Evolutionary conservation across 2,797 vertebrate species (phyloP), one percentile per base, ranked within the genome.

Genomic region (Buphagus erythrorhynchus): DNA sequence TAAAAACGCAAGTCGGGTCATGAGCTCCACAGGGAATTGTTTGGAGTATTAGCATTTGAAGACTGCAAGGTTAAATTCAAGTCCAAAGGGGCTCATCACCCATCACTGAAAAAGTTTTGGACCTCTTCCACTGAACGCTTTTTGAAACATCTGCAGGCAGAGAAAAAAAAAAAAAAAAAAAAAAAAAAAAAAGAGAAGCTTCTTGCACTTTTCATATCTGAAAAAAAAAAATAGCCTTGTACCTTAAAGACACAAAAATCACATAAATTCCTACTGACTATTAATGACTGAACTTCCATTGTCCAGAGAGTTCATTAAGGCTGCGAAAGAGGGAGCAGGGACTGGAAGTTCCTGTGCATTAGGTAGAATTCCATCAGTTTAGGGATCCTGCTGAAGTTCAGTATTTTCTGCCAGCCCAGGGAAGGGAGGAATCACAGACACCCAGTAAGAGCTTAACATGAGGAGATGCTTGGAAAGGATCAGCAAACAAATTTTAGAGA

Each of bases 81-180:
- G 88, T 77, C 74, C 77, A 82, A 72, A 88, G 87, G 49, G 76
- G n/a, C 48, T 94, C 85, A 91, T 93, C 59, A 55, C 52, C 80
- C 58, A 83, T 63, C 87, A 81, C 28, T 58, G 72, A 25, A 86
- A 79, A 89, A 82, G 29, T 86, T 91, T 73, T 79, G 67, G 93
- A 84, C 61, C 57, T 58, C 81, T 92, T 96, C 75, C 67, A 63
- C 68, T 72, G 43, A 91, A 86, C 2, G 5, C 26, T 89, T 97
- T 73, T 46, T 65, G 18, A 88, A 97, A 93, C 91, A 90, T 94
- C 92, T 91, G 86, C 35, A 87, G 72, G 42, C 40, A 82, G 72
- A 89, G 25, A 1, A 4, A 7, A 38, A 26, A 33, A 24, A 57
- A 54, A 13, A 11, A 61, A 45, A 11, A 11, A 26, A 2, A 26